phyloP scores from a whole-genome alignment of 2,113 vertebrate species.

The Lichenostomus cassidix region DNA sequence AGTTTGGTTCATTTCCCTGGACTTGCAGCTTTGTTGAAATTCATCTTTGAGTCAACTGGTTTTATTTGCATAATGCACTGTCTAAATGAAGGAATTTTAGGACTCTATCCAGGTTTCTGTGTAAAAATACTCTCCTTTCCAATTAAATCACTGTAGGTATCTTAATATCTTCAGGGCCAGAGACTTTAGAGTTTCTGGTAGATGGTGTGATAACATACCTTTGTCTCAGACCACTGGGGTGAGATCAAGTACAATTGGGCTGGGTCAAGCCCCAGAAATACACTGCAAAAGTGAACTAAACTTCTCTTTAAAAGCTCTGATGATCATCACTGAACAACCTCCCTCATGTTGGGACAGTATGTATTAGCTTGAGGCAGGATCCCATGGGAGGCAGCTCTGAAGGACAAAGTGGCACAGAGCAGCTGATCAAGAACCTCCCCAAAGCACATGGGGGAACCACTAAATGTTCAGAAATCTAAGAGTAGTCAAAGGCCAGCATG shows the following conservation, averaged over 20 bases:
- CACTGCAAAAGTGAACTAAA: background rate
- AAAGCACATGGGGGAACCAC: background rate
- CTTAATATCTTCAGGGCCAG: background rate
- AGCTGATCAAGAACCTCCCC: background rate
- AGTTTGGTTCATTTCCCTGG: background rate
- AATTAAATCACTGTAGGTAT: background rate
- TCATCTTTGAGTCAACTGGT: background rate
- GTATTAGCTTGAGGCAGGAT: background rate
- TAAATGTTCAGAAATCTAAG: background rate
- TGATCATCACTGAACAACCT: background rate
- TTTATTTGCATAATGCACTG: background rate
- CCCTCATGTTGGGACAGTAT: background rate
- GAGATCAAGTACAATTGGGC: background rate
- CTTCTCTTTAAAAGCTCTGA: background rate
- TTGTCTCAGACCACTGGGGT: background rate
- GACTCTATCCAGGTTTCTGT: background rate
- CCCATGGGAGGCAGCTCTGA: background rate
- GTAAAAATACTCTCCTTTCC: background rate
- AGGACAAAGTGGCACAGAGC: background rate
- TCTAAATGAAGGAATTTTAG: background rate
- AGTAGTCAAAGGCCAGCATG: background rate
- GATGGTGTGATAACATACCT: background rate
- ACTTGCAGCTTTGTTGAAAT: background rate
- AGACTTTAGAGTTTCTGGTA: background rate
- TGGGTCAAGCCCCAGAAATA: background rate